Percentiles rank a stretch among this genome's conserved stretches.
Evolutionary conservation across 2,888 invertebrate genomes (phyloP).

Genomic region (Eulithis prunata): DNA sequence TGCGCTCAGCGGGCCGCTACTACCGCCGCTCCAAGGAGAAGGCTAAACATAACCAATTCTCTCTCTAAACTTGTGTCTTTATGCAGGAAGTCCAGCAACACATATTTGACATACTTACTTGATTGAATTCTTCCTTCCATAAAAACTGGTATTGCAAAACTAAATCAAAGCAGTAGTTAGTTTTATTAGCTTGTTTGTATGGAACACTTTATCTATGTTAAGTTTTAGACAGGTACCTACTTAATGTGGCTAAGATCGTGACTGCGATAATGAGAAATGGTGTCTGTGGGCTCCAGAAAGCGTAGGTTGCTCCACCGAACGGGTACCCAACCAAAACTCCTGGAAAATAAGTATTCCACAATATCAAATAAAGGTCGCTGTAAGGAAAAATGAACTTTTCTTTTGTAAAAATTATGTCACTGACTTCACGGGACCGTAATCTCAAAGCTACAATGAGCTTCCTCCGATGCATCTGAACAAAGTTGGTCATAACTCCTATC

Average conservation of each 20-base stretch:
- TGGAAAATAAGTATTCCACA: conserved; percentile 41
- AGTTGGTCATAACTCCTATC: no score
- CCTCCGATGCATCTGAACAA: no score
- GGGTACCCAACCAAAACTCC: conserved; percentile 78
- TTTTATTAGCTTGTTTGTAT: not conserved
- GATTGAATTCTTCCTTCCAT: conserved; percentile 58
- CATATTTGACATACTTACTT: conserved; percentile 49
- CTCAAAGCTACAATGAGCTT: no score
- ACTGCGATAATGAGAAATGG: conserved; percentile 68
- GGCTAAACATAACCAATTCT: not conserved
- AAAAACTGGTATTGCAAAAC: conserved; percentile 64
- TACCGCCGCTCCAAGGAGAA: not conserved
- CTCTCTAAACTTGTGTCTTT: not conserved
- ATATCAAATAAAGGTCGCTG: not conserved
- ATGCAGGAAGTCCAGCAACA: not conserved
- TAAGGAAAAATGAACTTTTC: no score
- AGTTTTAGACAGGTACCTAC: conserved; percentile 41
- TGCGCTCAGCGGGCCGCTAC: conserved; percentile 45
- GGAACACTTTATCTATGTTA: no score
- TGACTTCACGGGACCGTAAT: no score
- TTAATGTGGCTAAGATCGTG: conserved; percentile 59
- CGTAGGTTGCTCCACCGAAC: conserved; percentile 68
- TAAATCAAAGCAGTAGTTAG: conserved; percentile 41
- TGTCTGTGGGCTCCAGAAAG: conserved; percentile 64
- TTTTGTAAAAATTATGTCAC: no score